Evolutionary conservation across 2,888 invertebrate genomes (phyloP), one percentile per base, ranked within the genome.

Genomic region (Pachymerium ferrugineum): DNA sequence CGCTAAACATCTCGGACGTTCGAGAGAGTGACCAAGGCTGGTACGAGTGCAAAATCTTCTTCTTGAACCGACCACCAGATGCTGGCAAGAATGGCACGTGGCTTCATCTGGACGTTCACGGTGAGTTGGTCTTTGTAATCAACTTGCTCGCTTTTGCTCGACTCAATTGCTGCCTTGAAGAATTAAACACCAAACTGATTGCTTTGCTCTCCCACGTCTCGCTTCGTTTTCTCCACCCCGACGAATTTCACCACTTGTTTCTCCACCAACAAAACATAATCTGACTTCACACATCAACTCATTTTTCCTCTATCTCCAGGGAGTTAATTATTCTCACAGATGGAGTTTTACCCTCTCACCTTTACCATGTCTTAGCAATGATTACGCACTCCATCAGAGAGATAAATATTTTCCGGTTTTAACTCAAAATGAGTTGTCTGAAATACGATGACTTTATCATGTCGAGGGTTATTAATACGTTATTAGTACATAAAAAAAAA

Each of bases 91-190:
- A 95, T 84, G 96, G 97, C 82, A 95, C 96, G 81, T 97, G 96
- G 96, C 95, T 97, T 86, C 95, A 97, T 85, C 88, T 97, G 84
- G 94, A 95, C 86, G 96, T 97, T 83, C 94, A 96, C 87, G 93
- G 93, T 92, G 83, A 85, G 86, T 81, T 70, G 31, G 38, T 62
- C 67, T 68, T 35, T 72, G 22, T 28, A 71, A 38, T 35, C 35
- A 35, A 19, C 29, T 71, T 12, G 12, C 31, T 25, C 30, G 31
- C 14, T 30, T 29, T 12, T n/a, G 3, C 22, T 69, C 28, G 30
- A 69, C 14, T 33, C 70, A 69, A 62, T 62, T 62, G 25, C 25
- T 25, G 62, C 62, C 25, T 38, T 16, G 16, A 38, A 38, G 38
- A 38, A 38, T 38, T 38, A 38, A 38, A 38, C 38, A 38, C 38